Percentiles rank a stretch among this genome's conserved stretches.
phyloP scores from a whole-genome alignment of 2,797 vertebrate species.

The Sebastes trivittatus region DNA sequence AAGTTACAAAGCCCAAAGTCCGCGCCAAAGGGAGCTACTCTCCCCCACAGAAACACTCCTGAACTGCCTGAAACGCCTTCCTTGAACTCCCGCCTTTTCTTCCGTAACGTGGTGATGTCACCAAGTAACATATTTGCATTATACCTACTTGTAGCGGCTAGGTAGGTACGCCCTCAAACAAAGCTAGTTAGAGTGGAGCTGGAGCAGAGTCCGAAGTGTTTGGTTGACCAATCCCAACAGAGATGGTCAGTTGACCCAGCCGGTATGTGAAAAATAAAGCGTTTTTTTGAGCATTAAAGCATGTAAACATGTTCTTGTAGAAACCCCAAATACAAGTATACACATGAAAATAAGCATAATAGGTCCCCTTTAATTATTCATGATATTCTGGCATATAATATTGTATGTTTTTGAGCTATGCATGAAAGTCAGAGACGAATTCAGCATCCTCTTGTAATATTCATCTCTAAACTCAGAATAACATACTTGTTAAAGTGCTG shows the following conservation, averaged over 20 bases:
- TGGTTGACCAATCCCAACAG: not conserved
- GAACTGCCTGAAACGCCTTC: not conserved
- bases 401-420: not conserved
- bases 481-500: conserved; percentile 27
- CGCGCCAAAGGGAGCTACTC: not conserved
- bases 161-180: not conserved
- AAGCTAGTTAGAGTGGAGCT: not conserved
- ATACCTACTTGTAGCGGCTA: too few relatives aligned
- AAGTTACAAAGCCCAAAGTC: not conserved
- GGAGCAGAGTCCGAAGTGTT: not conserved
- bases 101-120: not conserved
- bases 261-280: not conserved
- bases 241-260: too few relatives aligned
- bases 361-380: not conserved
- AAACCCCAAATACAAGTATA: not conserved
- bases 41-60: not conserved
- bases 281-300: not conserved
- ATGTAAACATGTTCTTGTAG: not conserved
- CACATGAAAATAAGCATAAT: not conserved
- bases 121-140: not conserved
- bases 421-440: not conserved
- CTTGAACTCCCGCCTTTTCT: not conserved
- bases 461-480: conserved; percentile 28
- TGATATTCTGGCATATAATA: not conserved
- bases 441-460: not conserved